Evolutionary conservation across 2,888 invertebrate genomes (phyloP).

Genomic region (Netelia virgata): DNA sequence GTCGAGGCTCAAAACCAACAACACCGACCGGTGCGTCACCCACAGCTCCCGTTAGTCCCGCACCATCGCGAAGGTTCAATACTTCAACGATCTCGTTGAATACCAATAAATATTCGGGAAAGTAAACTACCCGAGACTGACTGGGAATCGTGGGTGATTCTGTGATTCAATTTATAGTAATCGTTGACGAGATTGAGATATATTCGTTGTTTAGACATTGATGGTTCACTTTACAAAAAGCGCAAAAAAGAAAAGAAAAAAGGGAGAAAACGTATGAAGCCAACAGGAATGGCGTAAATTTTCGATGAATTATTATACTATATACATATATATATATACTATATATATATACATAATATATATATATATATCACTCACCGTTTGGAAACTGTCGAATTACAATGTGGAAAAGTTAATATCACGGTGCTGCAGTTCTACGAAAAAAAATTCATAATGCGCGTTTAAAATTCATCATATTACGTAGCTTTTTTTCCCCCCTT

Average conservation of each 20-base stretch:
- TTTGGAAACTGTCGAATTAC: conserved; percentile 48
- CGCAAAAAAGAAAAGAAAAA: conserved; percentile 9
- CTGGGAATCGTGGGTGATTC: conserved; percentile 62
- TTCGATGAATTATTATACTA: conserved; percentile 51
- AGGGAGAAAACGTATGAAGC: conserved; percentile 11
- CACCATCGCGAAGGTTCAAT: conserved; percentile 79
- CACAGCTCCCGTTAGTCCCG: conserved; percentile 81
- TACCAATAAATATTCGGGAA: conserved; percentile 77
- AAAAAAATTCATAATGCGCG: conserved; percentile 39
- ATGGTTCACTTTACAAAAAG: conserved; percentile 45
- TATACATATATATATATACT: conserved; percentile 24
- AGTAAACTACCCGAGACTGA: conserved; percentile 37
- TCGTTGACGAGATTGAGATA: conserved; percentile 40
- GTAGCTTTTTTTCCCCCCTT: conserved; percentile 9
- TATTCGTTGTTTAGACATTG: conserved; percentile 62
- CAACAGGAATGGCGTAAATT: conserved; percentile 40
- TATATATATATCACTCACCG: neutral
- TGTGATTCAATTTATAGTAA: conserved; percentile 66
- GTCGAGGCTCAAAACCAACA: conserved; percentile 75
- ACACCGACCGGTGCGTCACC: conserved; percentile 77
- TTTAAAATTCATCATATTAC: conserved; percentile 53
- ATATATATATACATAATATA: conserved; percentile 10
- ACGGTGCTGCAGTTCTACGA: conserved; percentile 60
- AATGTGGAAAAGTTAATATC: conserved; percentile 23
- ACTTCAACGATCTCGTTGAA: conserved; percentile 79